Evolutionary conservation across 2,797 vertebrate species (phyloP), one percentile per base, ranked within the genome.

Genomic region (Amphiprion clarkii): DNA sequence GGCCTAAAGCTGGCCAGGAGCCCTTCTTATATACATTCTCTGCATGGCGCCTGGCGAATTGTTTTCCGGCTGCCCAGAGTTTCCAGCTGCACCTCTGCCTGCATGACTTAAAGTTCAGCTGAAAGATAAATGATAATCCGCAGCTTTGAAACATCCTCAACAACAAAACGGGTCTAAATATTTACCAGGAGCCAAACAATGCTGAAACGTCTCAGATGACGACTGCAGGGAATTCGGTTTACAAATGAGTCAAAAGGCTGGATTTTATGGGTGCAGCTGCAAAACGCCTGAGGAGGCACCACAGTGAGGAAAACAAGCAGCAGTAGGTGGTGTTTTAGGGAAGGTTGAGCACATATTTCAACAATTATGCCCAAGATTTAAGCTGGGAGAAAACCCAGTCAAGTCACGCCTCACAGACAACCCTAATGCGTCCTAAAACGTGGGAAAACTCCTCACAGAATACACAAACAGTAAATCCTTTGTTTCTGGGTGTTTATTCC

Each of bases 81-180:
- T 4, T 44, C 17, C 21, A 6, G n/a, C 53, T 29, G 12, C 7
- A 6, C 3, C 21, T 6, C 40, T 21, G 27, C 16, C 42, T 27
- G 0, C 25, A 17, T 4, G 1, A 33, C 55, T n/a, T 12, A 3
- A 75, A 51, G 4, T 51, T 3, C 53, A 67, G 39, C 60, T 55
- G 12, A 11, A 58, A 0, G 36, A 72, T 27, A 0, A 25, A 49
- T 25, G 10, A 4, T 5, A 29, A 6, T 57, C 36, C 19, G 48
- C 10, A 33, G 21, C n/a, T 68, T 58, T 44, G 17, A 51, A 81
- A 70, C 29, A 4, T 71, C 31, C 14, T 51, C 4, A 29, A 54
- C 55, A 82, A 59, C 72, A 67, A 82, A 78, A 61, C 52, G 23
- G 36, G 62, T 74, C 72, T 79, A 90, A 90, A 92, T 89, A 87